Conservation (phyloP, 2,888 invertebrate species). For the Ochlodes sylvanus region DNA sequence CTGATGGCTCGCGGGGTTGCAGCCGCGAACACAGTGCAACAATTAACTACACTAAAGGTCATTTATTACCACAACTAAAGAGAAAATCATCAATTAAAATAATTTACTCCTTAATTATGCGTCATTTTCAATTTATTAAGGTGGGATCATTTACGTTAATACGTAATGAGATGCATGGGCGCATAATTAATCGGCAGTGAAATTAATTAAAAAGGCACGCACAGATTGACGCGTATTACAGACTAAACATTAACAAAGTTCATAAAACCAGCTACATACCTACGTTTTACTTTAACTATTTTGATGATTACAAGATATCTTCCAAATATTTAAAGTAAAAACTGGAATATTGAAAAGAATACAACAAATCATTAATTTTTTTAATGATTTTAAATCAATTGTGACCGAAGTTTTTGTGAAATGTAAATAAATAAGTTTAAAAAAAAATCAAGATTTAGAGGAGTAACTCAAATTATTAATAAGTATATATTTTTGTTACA, state of each 20-base stretch:
- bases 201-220: conserved; percentile 4
- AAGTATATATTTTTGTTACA: conserved; percentile 6
- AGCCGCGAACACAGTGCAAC: conserved; percentile 67
- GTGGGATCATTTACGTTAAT: no score
- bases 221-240: background rate
- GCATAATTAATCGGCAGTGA: no score
- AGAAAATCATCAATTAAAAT: conserved; percentile 30
- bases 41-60: conserved; percentile 45
- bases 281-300: background rate
- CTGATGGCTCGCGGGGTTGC: conserved; percentile 60
- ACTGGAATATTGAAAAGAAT: background rate
- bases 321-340: conserved; percentile 3
- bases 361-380: no score
- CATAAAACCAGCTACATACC: background rate
- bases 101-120: background rate
- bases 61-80: conserved; percentile 43
- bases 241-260: conserved; percentile 7
- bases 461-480: conserved; percentile 6
- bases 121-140: background rate
- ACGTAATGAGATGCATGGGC: no score
- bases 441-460: conserved; percentile 8
- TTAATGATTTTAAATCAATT: background rate
- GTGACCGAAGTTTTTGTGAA: background rate
- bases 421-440: conserved; percentile 20
- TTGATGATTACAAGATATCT: background rate